Evolutionary conservation across 2,888 invertebrate genomes (phyloP), one percentile per base, ranked within the genome.

Genomic region (Thyatira batis): DNA sequence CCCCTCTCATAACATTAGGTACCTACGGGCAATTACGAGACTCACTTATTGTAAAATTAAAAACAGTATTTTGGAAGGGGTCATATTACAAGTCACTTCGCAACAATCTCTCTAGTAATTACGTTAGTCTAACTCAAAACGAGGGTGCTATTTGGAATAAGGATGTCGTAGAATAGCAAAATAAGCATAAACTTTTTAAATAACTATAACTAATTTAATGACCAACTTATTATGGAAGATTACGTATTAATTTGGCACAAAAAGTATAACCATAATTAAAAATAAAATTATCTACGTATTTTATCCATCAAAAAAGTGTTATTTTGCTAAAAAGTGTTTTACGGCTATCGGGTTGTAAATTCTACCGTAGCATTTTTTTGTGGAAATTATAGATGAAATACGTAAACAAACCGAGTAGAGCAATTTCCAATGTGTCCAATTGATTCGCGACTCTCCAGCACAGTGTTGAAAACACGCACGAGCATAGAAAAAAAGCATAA

Each of bases 41-140:
- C 69, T 71, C 71, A 73, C 54, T 60, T 63, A 78, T 82, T 80
- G 82, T 78, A 78, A 78, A 81, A 85, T 78, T 69, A 75, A 74
- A 80, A 83, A 77, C 71, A 69, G 74, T 75, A 69, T 78, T 80
- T 80, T 67, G 67, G 83, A 86, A 87, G 87, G 89, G 89, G 82
- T 84, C 79, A 71, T 78, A 81, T 84, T 82, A 88, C 88, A 78
- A 88, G 89, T 89, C 89, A 89, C 86, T 89, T 87, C 76, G 82
- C 77, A 84, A 84, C 87, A 85, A 88, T 89, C 85, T 84, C 80
- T 76, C 78, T 82, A 80, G 80, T 90, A 89, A 90, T 90, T 88
- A 89, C 80, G 85, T 86, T 86, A 84, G 79, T 76, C 82, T 82
- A 77, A 79, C 82, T 80, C n/a, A 87, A 84, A 87, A 84, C 84